Percentiles rank a stretch among this genome's conserved stretches.
phyloP scores from a whole-genome alignment of 2,113 vertebrate genomes.

The Neotragus pygmaeus region DNA sequence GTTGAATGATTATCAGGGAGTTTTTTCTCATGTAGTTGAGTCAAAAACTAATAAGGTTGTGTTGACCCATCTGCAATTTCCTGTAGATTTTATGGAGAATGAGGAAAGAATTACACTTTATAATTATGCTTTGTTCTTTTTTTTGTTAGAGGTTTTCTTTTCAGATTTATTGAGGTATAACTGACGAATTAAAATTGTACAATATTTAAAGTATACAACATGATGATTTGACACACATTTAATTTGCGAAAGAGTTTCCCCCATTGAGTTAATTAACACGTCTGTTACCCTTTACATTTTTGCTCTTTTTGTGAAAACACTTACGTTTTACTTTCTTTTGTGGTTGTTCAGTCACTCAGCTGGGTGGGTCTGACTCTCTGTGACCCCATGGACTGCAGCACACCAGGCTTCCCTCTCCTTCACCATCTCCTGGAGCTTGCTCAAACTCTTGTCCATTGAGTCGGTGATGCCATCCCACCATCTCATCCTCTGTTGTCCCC shows the following conservation, averaged over 20 bases:
- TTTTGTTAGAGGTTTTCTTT: neutral
- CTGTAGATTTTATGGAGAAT: neutral
- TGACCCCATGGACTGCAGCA: neutral
- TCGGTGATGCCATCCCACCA: neutral
- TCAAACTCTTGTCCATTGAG: neutral
- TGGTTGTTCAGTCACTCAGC: neutral
- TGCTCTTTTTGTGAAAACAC: neutral
- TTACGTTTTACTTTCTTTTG: neutral
- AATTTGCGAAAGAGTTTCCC: neutral
- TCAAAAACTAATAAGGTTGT: neutral
- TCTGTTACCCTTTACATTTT: neutral
- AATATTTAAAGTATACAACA: neutral
- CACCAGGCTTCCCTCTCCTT: neutral
- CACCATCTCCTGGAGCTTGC: neutral
- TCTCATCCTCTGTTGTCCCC: neutral
- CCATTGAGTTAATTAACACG: neutral
- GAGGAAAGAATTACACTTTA: neutral
- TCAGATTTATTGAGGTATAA: neutral
- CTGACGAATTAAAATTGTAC: neutral
- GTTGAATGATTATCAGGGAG: neutral
- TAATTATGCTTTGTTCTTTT: neutral
- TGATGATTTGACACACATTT: neutral
- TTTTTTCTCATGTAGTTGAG: neutral
- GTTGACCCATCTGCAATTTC: neutral
- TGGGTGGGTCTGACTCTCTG: rapidly evolving